A percentile compares a stretch with the other conserved stretches of the same genome.
These are phyloP conservation scores for Beroe ovata DNA, from an alignment of 37 sponge, comb jelly and placozoan genomes.

Conservation along the genomic window DNA sequence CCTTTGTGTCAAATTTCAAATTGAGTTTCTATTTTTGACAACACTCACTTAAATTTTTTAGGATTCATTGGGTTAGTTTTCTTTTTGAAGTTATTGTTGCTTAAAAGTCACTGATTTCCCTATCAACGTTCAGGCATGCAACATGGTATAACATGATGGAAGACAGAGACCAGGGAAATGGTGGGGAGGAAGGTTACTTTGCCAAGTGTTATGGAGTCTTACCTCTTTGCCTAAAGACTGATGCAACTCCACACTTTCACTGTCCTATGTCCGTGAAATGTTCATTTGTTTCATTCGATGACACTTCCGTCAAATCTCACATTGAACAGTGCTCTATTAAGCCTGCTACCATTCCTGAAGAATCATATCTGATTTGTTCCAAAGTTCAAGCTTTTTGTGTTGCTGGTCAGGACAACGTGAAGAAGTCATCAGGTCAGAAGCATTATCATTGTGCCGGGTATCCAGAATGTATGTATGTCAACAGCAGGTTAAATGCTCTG, in stretches of 20 bases:
- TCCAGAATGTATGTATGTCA: conserved; percentile 62
- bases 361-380: conserved; percentile 59
- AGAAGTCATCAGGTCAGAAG: conserved; percentile 48
- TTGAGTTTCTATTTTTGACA: too few relatives aligned
- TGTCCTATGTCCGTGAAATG: conserved; percentile 63
- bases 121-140: not conserved
- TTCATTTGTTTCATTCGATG: conserved; percentile 45
- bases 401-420: conserved; percentile 30
- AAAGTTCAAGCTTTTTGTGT: conserved; percentile 60
- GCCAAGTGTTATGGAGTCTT: conserved; percentile 62
- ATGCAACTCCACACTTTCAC: conserved; percentile 56
- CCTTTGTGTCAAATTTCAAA: too few relatives aligned
- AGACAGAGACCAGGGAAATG: not conserved
- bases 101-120: too few relatives aligned
- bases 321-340: conserved; percentile 17
- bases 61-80: too few relatives aligned
- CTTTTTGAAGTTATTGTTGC: too few relatives aligned
- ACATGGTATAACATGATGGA: not conserved
- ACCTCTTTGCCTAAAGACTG: conserved; percentile 53
- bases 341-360: conserved; percentile 58
- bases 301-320: not conserved
- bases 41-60: too few relatives aligned
- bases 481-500: conserved; percentile 15
- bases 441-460: conserved; percentile 67
- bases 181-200: conserved; percentile 3